A percentile compares a stretch with the other conserved stretches of the same genome.
phyloP scores from a whole-genome alignment of 2,888 invertebrate species.

The Hypolimnas misippus region DNA sequence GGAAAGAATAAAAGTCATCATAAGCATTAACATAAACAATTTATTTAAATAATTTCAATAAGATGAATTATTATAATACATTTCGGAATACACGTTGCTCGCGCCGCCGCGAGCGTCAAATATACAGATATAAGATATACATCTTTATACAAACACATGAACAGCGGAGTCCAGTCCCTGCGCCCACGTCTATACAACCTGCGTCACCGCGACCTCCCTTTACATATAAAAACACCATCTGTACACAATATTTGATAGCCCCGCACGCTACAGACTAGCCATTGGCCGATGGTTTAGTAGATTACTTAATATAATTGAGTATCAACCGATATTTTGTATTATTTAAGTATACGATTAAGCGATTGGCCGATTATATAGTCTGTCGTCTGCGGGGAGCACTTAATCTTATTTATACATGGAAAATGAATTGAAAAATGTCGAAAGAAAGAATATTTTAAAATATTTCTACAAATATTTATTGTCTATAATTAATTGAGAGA shows the following conservation, averaged over 20 bases:
- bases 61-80: slow-evolving; percentile 75
- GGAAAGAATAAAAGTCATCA: slow-evolving; percentile 50
- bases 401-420: slow-evolving; percentile 29
- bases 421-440: slow-evolving; percentile 14
- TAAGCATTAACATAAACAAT: slow-evolving; percentile 78
- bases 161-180: neutral
- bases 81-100: slow-evolving; percentile 56
- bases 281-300: no score
- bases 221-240: slow-evolving; percentile 32
- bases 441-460: slow-evolving; percentile 10
- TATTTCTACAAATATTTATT: slow-evolving; percentile 27
- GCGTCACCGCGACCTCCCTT: slow-evolving; percentile 9
- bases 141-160: slow-evolving; percentile 55
- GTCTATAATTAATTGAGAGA: slow-evolving; percentile 29
- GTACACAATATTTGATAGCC: slow-evolving; percentile 18
- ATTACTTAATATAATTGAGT: no score
- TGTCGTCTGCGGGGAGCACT: neutral
- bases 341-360: neutral
- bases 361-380: no score
- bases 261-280: no score
- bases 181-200: slow-evolving; percentile 23
- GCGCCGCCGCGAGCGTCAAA: slow-evolving; percentile 42
- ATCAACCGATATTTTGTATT: no score
- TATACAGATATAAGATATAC: slow-evolving; percentile 51
- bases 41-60: slow-evolving; percentile 77